phyloP scores from a whole-genome alignment of 2,113 vertebrate species.

The Prolemur simus region DNA sequence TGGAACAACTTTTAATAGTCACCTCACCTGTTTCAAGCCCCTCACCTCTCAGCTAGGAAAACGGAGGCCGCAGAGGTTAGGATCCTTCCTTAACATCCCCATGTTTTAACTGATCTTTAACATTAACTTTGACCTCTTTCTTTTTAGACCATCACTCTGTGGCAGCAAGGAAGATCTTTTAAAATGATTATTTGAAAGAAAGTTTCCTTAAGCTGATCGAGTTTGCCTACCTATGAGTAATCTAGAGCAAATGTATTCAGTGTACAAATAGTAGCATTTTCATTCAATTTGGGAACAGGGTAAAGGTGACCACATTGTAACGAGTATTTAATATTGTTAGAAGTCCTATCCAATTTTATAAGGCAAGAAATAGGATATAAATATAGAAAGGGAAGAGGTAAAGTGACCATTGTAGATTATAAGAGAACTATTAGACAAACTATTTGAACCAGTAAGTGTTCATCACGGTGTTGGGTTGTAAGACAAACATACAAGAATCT shows the following conservation, averaged over 20 bases:
- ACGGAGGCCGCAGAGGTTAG: not conserved
- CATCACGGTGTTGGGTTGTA: not conserved
- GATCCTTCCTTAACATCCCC: not conserved
- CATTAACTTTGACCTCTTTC: not conserved
- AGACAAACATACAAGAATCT: not conserved
- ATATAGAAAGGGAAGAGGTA: not conserved
- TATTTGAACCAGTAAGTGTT: not conserved
- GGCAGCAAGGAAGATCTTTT: not conserved
- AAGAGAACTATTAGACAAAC: not conserved
- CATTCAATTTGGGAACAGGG: not conserved
- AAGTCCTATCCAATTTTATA: not conserved
- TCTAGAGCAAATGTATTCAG: not conserved
- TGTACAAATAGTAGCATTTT: not conserved
- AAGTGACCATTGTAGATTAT: not conserved
- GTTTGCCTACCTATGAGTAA: not conserved
- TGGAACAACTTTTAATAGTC: not conserved
- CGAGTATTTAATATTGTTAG: not conserved
- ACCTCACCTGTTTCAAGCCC: not conserved
- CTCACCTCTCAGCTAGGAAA: not conserved
- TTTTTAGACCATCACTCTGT: not conserved
- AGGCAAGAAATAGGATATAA: not conserved
- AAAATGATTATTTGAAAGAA: not conserved
- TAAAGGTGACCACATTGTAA: not conserved
- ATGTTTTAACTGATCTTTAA: not conserved
- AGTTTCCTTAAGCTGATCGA: not conserved